Conservation (phyloP, 2,888 invertebrate genomes). For the Phytoseiulus persimilis region DNA sequence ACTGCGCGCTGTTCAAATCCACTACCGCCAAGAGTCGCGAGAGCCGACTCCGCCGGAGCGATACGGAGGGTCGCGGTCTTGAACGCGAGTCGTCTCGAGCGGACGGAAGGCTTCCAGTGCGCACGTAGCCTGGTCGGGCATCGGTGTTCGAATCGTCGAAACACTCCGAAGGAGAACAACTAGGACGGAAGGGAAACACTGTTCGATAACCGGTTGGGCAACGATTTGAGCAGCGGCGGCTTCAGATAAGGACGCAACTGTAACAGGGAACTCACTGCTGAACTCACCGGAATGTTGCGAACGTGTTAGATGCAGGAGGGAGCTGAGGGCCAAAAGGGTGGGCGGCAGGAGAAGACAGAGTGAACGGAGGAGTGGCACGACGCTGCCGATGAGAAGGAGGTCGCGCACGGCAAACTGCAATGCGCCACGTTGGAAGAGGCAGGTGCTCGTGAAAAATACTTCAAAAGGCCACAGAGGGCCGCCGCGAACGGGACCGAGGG, state of each 20-base stretch:
- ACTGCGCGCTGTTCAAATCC: neutral
- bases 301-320: neutral
- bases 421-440: neutral
- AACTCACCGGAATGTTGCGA: neutral
- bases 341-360: neutral
- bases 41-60: neutral
- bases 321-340: neutral
- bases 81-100: neutral
- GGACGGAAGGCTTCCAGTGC: neutral
- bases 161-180: neutral
- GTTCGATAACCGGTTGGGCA: neutral
- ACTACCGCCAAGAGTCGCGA: neutral
- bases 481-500: neutral
- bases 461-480: neutral
- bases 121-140: neutral
- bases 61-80: neutral
- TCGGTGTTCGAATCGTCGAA: neutral
- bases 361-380: neutral
- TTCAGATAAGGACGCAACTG: neutral
- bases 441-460: neutral
- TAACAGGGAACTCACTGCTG: neutral
- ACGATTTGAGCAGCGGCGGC: neutral
- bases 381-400: neutral
- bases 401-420: neutral
- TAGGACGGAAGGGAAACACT: neutral